Evolutionary conservation across 2,113 vertebrate genomes (phyloP).

Genomic region (Epinephelus moara): DNA sequence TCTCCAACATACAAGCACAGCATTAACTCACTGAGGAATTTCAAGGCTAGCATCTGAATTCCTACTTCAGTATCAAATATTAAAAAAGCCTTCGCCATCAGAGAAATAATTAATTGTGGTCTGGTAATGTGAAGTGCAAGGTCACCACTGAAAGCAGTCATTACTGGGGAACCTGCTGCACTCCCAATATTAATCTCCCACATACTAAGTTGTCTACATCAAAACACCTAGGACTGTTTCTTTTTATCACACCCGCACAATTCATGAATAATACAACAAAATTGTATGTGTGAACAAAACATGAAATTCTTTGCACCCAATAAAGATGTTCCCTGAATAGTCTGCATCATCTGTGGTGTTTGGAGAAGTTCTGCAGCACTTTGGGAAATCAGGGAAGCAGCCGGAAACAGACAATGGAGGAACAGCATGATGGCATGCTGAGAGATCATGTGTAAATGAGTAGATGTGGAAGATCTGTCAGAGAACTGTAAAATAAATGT

Average conservation of each 20-base stretch:
- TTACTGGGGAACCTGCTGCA: neutral
- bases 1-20: conserved; percentile 1
- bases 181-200: neutral
- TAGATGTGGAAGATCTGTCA: conserved; percentile 48
- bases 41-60: conserved; percentile 20
- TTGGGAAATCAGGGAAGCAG: neutral
- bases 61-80: conserved; percentile 24
- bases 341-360: neutral
- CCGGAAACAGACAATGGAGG: conserved; percentile 16
- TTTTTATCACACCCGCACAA: neutral
- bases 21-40: neutral
- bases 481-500: conserved; percentile 10
- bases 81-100: conserved; percentile 7
- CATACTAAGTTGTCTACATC: neutral
- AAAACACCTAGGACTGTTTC: neutral
- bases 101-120: conserved; percentile 32
- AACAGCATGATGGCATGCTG: conserved; percentile 33
- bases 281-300: neutral
- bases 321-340: neutral
- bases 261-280: conserved; percentile 20
- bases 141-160: conserved; percentile 16
- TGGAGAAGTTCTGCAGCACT: conserved; percentile 23
- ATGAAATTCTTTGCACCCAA: neutral
- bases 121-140: neutral
- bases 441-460: conserved; percentile 44